A percentile compares a stretch with the other conserved stretches of the same genome.
phyloP scores from a whole-genome alignment of 2,797 vertebrate genomes.

The Perodicticus potto region DNA sequence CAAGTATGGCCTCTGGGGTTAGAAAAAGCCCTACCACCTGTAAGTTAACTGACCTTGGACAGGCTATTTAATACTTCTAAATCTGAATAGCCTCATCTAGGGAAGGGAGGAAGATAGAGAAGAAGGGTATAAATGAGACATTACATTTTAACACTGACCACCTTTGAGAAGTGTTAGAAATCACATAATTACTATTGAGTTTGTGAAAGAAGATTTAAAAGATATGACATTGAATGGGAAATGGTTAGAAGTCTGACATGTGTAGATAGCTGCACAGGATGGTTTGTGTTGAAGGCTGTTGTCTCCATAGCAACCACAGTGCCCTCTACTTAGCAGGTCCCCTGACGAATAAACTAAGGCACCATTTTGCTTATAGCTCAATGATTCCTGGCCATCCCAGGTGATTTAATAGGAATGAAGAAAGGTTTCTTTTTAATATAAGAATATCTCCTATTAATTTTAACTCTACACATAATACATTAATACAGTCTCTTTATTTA shows the following conservation, averaged over 20 bases:
- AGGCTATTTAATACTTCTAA: background rate
- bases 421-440: slow-evolving; percentile 29
- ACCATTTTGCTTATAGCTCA: slow-evolving; percentile 44
- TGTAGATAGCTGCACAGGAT: background rate
- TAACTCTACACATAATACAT: background rate
- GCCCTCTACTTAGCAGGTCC: slow-evolving; percentile 20
- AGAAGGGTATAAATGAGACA: background rate
- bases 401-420: slow-evolving; percentile 7
- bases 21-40: background rate
- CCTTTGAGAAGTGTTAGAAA: background rate
- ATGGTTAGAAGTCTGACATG: background rate
- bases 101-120: background rate
- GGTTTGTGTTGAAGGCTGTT: background rate
- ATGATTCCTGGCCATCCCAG: background rate
- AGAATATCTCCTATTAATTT: slow-evolving; percentile 51
- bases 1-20: background rate
- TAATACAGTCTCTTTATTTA: slow-evolving; percentile 15
- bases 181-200: background rate
- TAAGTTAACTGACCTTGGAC: background rate
- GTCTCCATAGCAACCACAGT: slow-evolving; percentile 73
- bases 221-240: background rate
- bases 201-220: slow-evolving; percentile 48
- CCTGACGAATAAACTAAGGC: slow-evolving; percentile 20
- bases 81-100: background rate
- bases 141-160: background rate